These are phyloP conservation scores for Xenus cinereus DNA, from an alignment of 2,113 vertebrate species.

Conservation along the genomic window DNA sequence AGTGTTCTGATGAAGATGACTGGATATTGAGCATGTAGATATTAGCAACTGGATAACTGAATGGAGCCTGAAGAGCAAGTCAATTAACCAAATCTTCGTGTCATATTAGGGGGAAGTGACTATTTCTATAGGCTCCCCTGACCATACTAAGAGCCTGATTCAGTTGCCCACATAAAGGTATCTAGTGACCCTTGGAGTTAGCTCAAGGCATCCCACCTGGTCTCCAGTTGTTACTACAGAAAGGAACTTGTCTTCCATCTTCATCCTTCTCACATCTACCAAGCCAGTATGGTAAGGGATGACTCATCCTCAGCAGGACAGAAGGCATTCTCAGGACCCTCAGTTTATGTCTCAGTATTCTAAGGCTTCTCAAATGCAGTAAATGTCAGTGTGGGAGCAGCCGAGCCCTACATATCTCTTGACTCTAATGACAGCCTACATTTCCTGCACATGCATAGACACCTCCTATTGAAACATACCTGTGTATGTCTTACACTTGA, in stretches of 20 bases:
- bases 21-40: not conserved
- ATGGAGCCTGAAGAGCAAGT: fast-evolving
- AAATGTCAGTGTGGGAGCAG: not conserved
- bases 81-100: not conserved
- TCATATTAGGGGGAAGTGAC: not conserved
- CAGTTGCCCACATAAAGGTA: not conserved
- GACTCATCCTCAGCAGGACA: not conserved
- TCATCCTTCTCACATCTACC: not conserved
- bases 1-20: not conserved
- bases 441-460: not conserved
- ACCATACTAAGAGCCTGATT: not conserved
- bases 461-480: not conserved
- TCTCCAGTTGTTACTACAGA: not conserved
- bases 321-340: not conserved
- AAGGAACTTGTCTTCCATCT: not conserved
- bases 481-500: not conserved
- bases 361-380: not conserved
- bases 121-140: not conserved
- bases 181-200: not conserved
- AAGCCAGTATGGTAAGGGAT: not conserved
- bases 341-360: not conserved
- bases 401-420: not conserved
- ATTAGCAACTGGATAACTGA: not conserved
- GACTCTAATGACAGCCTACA: not conserved
- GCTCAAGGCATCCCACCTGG: not conserved